Evolutionary conservation across 2,888 invertebrate genomes (phyloP).

Genomic region (Leptinotarsa tumamoca): DNA sequence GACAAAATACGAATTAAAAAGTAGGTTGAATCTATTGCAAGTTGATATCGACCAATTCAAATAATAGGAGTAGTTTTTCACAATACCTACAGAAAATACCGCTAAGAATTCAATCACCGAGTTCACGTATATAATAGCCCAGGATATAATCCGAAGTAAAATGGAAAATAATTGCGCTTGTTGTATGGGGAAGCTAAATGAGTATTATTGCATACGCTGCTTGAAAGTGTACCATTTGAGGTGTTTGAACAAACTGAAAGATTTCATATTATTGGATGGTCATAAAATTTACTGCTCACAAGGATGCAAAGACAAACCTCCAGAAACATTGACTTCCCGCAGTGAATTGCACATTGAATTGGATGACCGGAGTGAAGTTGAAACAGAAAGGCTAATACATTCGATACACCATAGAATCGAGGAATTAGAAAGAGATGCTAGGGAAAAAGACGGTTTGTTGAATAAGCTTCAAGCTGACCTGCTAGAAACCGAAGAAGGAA

Average conservation of each 20-base stretch:
- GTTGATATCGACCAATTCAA: too few species aligned
- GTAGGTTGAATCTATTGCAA: too few species aligned
- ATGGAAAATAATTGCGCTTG: background rate
- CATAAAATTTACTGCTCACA: conserved; percentile 6
- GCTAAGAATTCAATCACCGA: too few species aligned
- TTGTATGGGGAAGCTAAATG: background rate
- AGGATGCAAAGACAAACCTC: background rate
- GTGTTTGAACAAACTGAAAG: background rate
- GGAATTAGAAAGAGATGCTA: background rate
- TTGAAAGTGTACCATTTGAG: background rate
- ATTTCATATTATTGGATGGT: background rate
- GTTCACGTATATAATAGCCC: too few species aligned
- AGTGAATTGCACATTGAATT: too few species aligned
- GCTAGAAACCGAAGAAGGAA: too few species aligned
- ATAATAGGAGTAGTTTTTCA: too few species aligned
- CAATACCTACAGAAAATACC: too few species aligned
- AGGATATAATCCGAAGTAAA: background rate
- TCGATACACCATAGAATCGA: background rate
- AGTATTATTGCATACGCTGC: background rate
- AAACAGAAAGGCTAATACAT: background rate
- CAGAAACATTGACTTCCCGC: too few species aligned
- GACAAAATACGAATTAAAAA: too few species aligned
- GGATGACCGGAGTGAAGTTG: background rate
- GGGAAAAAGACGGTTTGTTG: background rate
- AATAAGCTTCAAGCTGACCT: too few species aligned